phyloP scores from a whole-genome alignment of 2,888 invertebrate species.

The Callyntrura guangdongensis region DNA sequence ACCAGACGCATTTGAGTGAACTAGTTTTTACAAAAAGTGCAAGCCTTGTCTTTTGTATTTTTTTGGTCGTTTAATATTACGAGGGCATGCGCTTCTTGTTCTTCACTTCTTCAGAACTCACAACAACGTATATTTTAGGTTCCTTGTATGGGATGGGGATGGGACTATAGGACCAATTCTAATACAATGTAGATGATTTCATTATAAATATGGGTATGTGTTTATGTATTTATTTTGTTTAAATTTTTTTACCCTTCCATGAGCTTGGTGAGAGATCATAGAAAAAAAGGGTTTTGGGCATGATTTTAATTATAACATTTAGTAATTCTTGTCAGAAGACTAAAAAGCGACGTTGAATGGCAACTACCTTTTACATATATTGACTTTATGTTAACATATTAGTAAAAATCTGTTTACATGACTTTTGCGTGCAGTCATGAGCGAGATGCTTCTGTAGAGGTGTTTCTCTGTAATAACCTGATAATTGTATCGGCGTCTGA shows the following conservation, averaged over 20 bases:
- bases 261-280: background rate
- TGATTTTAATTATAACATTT: background rate
- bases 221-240: constrained; percentile 7
- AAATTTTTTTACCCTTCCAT: background rate
- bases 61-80: background rate
- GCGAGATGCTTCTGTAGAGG: background rate
- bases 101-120: background rate
- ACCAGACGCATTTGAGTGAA: constrained; percentile 11
- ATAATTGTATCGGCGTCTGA: background rate
- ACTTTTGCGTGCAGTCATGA: background rate
- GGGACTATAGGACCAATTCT: background rate
- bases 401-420: background rate
- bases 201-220: background rate
- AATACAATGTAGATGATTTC: background rate
- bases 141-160: background rate
- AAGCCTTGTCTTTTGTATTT: constrained; percentile 30
- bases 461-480: background rate
- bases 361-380: background rate
- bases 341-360: background rate
- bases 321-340: background rate
- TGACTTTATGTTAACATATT: background rate
- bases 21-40: constrained; percentile 51
- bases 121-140: background rate
- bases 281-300: background rate
- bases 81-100: background rate